Conservation (phyloP, 2,888 invertebrate genomes). For the Tetanocera ferruginea region DNA sequence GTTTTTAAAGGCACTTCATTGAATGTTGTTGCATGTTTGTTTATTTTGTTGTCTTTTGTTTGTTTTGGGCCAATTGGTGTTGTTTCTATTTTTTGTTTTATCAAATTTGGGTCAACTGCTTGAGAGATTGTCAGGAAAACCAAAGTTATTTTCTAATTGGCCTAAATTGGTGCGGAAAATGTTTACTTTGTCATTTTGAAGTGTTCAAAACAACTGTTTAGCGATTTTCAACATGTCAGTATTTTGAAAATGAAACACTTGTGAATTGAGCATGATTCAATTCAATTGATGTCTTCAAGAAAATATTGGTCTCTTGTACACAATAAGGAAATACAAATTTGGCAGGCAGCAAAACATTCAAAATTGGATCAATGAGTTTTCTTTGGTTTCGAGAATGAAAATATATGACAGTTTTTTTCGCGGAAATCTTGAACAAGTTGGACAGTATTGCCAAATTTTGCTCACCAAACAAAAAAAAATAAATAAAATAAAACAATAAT, state of each 20-base stretch:
- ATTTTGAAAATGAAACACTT: constrained; percentile 4
- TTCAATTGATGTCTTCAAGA: neutral
- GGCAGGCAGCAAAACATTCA: neutral
- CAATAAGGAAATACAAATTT: neutral
- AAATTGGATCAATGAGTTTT: neutral
- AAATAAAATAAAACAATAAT: too few species aligned
- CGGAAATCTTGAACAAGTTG: neutral
- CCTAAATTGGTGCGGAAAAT: neutral
- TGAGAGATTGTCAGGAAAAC: neutral
- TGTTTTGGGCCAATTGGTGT: neutral
- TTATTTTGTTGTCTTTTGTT: neutral
- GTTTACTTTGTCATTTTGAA: constrained; percentile 13
- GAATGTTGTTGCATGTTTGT: neutral
- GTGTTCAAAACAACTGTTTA: constrained; percentile 14
- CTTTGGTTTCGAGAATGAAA: neutral
- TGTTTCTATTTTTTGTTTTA: neutral
- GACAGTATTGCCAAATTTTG: too few species aligned
- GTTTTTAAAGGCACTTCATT: neutral
- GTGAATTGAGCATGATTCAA: neutral
- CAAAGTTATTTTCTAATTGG: neutral
- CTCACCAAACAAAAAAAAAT: too few species aligned
- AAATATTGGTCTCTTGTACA: neutral
- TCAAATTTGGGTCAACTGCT: too few species aligned
- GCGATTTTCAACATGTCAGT: neutral
- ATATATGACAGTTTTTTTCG: neutral